Base-by-base conservation (phyloP, 2,888 invertebrate genomes). In the Notocelia uddmanniana region DNA sequence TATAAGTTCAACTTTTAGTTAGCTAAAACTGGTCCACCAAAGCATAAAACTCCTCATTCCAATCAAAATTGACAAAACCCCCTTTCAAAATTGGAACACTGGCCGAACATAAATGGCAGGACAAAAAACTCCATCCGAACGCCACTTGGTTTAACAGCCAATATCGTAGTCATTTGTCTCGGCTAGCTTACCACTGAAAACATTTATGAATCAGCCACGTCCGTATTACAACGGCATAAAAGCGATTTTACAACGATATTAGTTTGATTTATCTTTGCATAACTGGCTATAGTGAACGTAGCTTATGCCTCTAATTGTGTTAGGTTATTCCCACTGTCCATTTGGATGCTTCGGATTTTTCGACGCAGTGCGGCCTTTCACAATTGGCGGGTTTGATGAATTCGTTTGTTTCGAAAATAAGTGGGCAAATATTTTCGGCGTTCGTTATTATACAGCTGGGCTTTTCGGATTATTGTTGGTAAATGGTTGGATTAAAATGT, bases 81-180 rank as follows among this genome's bases (percentile, higher is more conserved):
- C 34, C 13, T 13, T 41, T 23, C 59, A 41, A 71, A 54, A 60
- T 67, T 60, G 45, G 59, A 41, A 58, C 81, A 81, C 79, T 83
- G 79, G 76, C 69, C 74, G 74, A 80, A 82, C 84, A 80, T 83
- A 85, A 86, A 83, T 76, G 78, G 60, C 72, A 74, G 76, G 74
- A 78, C 81, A 83, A 85, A 86, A 79, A 70, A 66, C 41, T 26
- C 23, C 8, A 68, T 23, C 59, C 37, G 52, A 57, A 59, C 77
- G 76, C 80, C 80, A 80, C 79, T 83, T 82, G 84, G 83, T 85
- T 85, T 84, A 87, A 87, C 88, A 88, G 84, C 87, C 88, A 88
- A 89, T 88, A 88, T 87, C 87, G 83, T 81, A 83, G 86, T 84
- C 86, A 86, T 89, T 88, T 89, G 88, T 89, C 87, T 85, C 82